A percentile compares a stretch with the other conserved stretches of the same genome.
phyloP scores from a whole-genome alignment of 2,888 invertebrate species.

The Drosophila atripex region DNA sequence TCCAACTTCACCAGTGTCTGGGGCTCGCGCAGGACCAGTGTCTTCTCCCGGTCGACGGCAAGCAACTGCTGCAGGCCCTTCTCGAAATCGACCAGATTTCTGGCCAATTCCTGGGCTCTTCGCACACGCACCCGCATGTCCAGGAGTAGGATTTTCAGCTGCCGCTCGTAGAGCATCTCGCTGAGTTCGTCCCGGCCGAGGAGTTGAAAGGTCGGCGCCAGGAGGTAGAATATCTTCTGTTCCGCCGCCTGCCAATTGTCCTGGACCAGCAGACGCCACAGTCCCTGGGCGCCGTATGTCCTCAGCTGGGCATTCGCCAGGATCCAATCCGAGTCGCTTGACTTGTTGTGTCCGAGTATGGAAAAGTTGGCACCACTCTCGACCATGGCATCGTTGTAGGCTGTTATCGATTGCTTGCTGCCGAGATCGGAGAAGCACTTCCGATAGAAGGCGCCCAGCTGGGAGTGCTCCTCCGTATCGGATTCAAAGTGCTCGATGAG shows the following conservation, averaged over 20 bases:
- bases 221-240: slow-evolving; percentile 74
- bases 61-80: slow-evolving; percentile 53
- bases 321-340: slow-evolving; percentile 66
- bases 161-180: slow-evolving; percentile 73
- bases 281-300: slow-evolving; percentile 70
- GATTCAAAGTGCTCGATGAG: slow-evolving; percentile 64
- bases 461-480: neutral
- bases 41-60: slow-evolving; percentile 20
- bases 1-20: slow-evolving; percentile 59
- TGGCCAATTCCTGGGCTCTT: slow-evolving; percentile 67
- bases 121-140: slow-evolving; percentile 76
- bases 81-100: slow-evolving; percentile 74
- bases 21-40: slow-evolving; percentile 69
- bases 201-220: slow-evolving; percentile 69
- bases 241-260: slow-evolving; percentile 81
- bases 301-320: slow-evolving; percentile 73
- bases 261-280: slow-evolving; percentile 73
- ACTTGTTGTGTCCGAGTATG: slow-evolving; percentile 54
- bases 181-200: slow-evolving; percentile 56
- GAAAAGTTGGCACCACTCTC: slow-evolving; percentile 67
- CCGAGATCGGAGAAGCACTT: slow-evolving; percentile 58
- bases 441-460: slow-evolving; percentile 58
- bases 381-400: slow-evolving; percentile 65
- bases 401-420: slow-evolving; percentile 50
- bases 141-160: slow-evolving; percentile 77